A percentile compares a stretch with the other conserved stretches of the same genome.
Evolutionary conservation across 2,888 invertebrate genomes (phyloP).

Genomic region (Caenorhabditis sp.): DNA sequence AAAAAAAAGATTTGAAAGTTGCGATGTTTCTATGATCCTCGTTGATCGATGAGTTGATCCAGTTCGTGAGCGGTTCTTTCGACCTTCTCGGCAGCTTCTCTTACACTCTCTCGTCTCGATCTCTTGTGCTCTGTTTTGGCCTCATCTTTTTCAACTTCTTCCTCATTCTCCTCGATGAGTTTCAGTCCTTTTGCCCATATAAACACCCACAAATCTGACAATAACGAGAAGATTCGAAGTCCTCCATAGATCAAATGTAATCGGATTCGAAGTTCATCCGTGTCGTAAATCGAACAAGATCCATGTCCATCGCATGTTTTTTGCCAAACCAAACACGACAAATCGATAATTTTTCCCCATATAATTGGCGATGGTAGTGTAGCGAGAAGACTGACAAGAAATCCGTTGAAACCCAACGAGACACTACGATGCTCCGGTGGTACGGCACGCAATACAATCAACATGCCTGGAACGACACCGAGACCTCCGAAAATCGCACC

Average conservation of each 20-base stretch:
- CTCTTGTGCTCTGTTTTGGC: conserved; percentile 9
- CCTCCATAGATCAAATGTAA: conserved; percentile 65
- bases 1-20: not conserved
- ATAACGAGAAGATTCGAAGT: conserved; percentile 62
- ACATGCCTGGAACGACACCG: conserved; percentile 68
- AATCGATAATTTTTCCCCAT: conserved; percentile 72
- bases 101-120: conserved; percentile 17
- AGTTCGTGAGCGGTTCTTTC: conserved; percentile 34
- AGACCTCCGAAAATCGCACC: conserved; percentile 69
- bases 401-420: conserved; percentile 69
- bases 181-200: conserved; percentile 68
- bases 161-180: conserved; percentile 55
- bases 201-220: conserved; percentile 68
- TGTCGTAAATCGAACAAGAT: conserved; percentile 72
- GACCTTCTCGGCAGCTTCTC: conserved; percentile 29
- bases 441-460: conserved; percentile 69
- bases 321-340: conserved; percentile 72
- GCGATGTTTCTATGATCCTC: conserved; percentile 12
- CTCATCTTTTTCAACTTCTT: conserved; percentile 16
- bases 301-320: conserved; percentile 70
- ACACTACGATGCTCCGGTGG: conserved; percentile 67
- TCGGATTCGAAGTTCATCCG: conserved; percentile 64
- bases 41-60: conserved; percentile 31
- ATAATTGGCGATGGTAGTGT: conserved; percentile 72
- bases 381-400: conserved; percentile 68